phyloP scores from a whole-genome alignment of 2,113 vertebrate species.

The Pelusios castaneus region DNA sequence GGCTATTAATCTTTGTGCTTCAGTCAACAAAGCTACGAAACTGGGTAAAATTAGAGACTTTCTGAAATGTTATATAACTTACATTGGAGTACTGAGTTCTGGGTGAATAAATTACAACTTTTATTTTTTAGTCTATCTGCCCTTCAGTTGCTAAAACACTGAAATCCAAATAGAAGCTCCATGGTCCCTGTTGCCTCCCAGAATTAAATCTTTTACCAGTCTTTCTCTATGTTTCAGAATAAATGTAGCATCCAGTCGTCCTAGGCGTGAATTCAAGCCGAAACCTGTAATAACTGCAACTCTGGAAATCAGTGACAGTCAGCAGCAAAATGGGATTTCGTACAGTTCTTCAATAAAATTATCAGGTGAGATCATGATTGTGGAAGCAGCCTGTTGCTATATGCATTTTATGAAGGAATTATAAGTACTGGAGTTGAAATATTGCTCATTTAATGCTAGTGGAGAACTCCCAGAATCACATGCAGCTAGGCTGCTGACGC shows the following conservation, averaged over 20 bases:
- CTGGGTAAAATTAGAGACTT: constrained; percentile 3
- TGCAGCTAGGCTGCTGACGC: background rate
- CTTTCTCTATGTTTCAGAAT: constrained; percentile 79
- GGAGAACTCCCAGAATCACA: background rate
- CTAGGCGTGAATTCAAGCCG: constrained; percentile 85
- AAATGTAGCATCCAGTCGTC: constrained; percentile 79
- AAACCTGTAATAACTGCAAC: constrained; percentile 79
- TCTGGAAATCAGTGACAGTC: constrained; percentile 77
- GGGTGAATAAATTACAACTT: background rate
- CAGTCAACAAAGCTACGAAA: constrained; percentile 7
- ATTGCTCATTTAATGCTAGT: background rate
- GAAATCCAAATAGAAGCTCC: background rate
- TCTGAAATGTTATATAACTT: background rate
- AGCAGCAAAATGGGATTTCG: constrained; percentile 84
- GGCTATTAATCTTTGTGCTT: constrained; percentile 30
- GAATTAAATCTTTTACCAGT: background rate
- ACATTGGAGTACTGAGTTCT: background rate
- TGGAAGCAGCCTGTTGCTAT: background rate
- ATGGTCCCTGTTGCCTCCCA: background rate
- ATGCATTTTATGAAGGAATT: background rate
- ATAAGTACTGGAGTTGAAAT: background rate
- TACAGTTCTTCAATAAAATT: constrained; percentile 78
- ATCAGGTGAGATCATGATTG: constrained; percentile 76
- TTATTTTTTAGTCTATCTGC: accelerated
- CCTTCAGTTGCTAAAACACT: background rate